Evolutionary conservation across 1,140 invertebrate genomes (phyloP).

Genomic region (Andricus grossulariae): DNA sequence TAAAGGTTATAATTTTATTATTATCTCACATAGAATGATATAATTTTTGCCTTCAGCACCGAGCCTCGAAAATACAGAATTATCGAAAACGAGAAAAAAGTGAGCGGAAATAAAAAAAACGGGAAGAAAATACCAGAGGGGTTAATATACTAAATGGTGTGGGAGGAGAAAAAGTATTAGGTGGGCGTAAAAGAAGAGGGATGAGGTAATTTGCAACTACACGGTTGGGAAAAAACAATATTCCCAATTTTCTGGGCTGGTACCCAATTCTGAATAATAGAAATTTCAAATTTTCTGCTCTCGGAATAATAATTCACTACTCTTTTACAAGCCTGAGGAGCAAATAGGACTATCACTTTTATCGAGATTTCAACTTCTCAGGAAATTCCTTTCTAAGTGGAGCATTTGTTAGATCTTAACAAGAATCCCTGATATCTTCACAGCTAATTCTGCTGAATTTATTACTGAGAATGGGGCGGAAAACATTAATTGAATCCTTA

Average conservation of each 20-base stretch:
- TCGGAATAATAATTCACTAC: not conserved
- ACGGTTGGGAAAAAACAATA: slow-evolving; percentile 4
- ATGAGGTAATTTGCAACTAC: slow-evolving; percentile 36
- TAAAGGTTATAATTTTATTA: too few relatives aligned
- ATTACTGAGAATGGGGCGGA: not conserved
- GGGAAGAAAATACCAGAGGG: not conserved
- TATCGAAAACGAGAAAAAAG: not conserved
- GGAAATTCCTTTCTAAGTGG: slow-evolving; percentile 25
- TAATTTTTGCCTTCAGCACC: too few relatives aligned
- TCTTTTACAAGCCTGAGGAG: not conserved
- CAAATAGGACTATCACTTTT: slow-evolving; percentile 5
- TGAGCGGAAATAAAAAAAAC: not conserved
- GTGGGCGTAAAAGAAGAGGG: slow-evolving; percentile 9
- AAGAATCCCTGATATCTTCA: not conserved
- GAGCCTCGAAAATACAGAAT: too few relatives aligned
- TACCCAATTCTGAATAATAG: not conserved
- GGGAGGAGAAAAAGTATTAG: slow-evolving; percentile 32
- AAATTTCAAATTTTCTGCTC: not conserved
- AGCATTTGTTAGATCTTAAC: slow-evolving; percentile 7
- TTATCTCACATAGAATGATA: too few relatives aligned
- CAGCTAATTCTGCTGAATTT: not conserved
- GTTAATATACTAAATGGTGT: slow-evolving; percentile 9
- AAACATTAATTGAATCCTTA: too few relatives aligned
- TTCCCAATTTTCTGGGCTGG: not conserved
- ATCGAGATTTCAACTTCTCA: slow-evolving; percentile 26